A percentile compares a stretch with the other conserved stretches of the same genome.
Evolutionary conservation across 2,797 vertebrate species (phyloP).

Genomic region (Linurgus olivaceus): DNA sequence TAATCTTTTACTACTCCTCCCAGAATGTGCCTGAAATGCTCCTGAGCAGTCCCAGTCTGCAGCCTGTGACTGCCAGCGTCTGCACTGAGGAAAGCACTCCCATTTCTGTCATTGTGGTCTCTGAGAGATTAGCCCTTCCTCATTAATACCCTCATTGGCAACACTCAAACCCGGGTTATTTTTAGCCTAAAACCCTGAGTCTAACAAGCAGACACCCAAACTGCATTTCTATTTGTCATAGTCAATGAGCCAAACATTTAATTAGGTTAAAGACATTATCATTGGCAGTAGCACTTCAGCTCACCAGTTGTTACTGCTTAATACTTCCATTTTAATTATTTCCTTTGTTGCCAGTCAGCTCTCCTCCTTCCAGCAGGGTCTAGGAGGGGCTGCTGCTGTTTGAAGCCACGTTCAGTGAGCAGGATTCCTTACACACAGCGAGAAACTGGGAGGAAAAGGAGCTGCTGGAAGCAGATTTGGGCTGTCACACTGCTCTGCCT

Average conservation of each 20-base stretch:
- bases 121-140: not conserved
- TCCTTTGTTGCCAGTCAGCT: not conserved
- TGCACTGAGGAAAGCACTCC: not conserved
- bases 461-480: not conserved
- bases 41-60: not conserved
- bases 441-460: not conserved
- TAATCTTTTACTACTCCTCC: not conserved
- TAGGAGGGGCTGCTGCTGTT: not conserved
- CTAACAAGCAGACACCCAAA: slow-evolving; percentile 14
- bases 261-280: slow-evolving; percentile 57
- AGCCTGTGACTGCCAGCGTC: not conserved
- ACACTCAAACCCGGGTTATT: not conserved
- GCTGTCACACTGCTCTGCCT: not conserved
- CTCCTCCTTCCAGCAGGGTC: not conserved
- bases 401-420: not conserved
- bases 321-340: slow-evolving; percentile 31
- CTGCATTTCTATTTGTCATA: slow-evolving; percentile 56
- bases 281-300: slow-evolving; percentile 9
- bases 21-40: not conserved
- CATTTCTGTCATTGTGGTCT: not conserved
- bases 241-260: slow-evolving; percentile 65
- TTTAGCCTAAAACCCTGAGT: not conserved
- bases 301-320: slow-evolving; percentile 39
- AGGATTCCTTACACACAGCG: not conserved
- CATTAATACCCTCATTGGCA: slow-evolving; percentile 3